These are phyloP conservation scores for Hydrolagus affinis DNA, from an alignment of 2,113 vertebrate species.

Conservation along the genomic window DNA sequence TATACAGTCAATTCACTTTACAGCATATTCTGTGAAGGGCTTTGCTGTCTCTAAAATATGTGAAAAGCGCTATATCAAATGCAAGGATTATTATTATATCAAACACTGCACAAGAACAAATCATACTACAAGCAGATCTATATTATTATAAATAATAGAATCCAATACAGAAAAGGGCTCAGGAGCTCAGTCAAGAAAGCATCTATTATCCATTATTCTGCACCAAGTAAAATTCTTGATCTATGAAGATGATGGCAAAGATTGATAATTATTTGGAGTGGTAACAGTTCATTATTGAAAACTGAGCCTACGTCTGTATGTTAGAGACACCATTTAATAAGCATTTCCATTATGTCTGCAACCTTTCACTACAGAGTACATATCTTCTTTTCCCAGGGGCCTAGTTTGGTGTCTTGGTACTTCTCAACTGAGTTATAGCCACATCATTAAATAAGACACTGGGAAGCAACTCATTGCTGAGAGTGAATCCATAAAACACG, in stretches of 20 bases:
- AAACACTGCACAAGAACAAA: no score
- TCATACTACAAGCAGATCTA: no score
- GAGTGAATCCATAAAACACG: neutral
- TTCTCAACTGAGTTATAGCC: neutral
- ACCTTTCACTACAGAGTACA: neutral
- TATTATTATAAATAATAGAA: neutral
- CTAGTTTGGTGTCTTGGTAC: slow-evolving; percentile 9
- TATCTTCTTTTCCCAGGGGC: neutral
- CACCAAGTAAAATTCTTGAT: neutral
- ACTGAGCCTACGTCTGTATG: neutral
- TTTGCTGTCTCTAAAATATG: no score
- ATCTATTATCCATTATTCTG: neutral
- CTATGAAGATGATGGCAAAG: neutral
- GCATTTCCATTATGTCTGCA: neutral
- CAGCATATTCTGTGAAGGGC: no score
- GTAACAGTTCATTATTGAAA: slow-evolving; percentile 1
- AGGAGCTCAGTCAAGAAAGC: no score
- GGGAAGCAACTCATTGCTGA: neutral
- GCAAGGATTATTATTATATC: no score
- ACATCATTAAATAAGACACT: neutral
- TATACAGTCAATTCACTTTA: no score
- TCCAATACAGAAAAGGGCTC: neutral
- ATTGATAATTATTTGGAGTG: neutral
- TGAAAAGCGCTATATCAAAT: no score
- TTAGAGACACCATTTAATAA: slow-evolving; percentile 8